These are phyloP conservation scores for Acanthosepion lycidas DNA, from an alignment of 2,888 invertebrate genomes.

Conservation along the genomic window DNA sequence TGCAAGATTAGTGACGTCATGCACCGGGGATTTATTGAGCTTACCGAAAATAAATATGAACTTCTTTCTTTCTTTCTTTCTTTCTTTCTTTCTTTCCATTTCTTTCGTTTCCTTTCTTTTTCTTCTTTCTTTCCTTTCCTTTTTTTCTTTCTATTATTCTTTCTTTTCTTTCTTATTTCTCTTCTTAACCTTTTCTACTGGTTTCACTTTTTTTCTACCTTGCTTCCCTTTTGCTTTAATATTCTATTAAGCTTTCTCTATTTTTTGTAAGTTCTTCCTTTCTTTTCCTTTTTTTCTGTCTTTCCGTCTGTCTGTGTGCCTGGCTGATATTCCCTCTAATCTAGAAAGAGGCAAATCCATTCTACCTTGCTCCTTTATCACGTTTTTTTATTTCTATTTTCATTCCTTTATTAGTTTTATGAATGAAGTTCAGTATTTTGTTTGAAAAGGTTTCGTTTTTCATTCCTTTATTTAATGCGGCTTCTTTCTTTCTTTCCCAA, in stretches of 20 bases:
- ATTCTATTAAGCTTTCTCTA: neutral
- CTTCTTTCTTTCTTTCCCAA: too few species aligned
- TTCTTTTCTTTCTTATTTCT: neutral
- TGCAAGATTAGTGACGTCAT: neutral
- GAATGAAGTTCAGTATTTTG: too few species aligned
- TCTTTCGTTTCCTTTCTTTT: neutral
- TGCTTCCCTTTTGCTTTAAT: neutral
- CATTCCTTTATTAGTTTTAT: neutral
- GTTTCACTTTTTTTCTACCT: neutral
- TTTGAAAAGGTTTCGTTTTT: too few species aligned
- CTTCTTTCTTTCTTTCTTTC: neutral
- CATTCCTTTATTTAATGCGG: too few species aligned
- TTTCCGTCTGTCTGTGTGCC: neutral
- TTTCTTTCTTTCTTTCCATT: neutral
- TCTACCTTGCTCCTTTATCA: neutral
- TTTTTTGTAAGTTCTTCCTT: neutral
- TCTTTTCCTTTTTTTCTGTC: neutral
- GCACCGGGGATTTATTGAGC: neutral
- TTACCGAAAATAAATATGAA: neutral
- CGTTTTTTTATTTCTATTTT: neutral
- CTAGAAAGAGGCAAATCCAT: too few species aligned
- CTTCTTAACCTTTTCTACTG: neutral
- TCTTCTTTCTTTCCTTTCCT: neutral
- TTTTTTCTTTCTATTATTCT: neutral
- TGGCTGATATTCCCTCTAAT: too few species aligned